Conservation (phyloP, 2,888 invertebrate genomes). For the Margaritifera margaritifera region DNA sequence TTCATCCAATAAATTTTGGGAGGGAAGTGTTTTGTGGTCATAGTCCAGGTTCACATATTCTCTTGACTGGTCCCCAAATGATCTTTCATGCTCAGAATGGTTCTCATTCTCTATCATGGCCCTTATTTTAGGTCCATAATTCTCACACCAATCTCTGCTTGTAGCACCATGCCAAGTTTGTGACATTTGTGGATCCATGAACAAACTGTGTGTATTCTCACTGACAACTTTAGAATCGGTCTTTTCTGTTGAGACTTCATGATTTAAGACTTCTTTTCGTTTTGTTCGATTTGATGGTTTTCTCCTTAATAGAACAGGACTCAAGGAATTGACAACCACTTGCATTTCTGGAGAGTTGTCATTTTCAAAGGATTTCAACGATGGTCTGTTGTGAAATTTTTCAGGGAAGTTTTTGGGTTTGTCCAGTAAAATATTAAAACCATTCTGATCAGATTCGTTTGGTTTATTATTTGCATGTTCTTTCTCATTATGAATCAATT, state of each 20-base stretch:
- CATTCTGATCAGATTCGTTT: no score
- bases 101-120: constrained; percentile 28
- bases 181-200: constrained; percentile 54
- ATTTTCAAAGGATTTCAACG: constrained; percentile 9
- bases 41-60: constrained; percentile 15
- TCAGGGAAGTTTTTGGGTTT: constrained; percentile 28
- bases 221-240: no score
- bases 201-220: constrained; percentile 16
- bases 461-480: no score
- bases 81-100: constrained; percentile 2
- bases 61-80: neutral
- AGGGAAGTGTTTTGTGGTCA: constrained; percentile 37
- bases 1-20: constrained; percentile 57
- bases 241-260: neutral
- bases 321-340: constrained; percentile 58
- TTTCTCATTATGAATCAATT: no score
- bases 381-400: constrained; percentile 15
- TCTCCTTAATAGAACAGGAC: constrained; percentile 55
- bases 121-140: constrained; percentile 43
- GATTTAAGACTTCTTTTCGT: constrained; percentile 23
- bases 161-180: constrained; percentile 61
- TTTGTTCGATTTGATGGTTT: constrained; percentile 29
- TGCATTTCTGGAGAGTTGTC: constrained; percentile 59
- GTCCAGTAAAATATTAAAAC: neutral
- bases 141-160: constrained; percentile 41